Base-by-base conservation (phyloP, 2,113 vertebrate genomes). In the Dasyprocta punctata region DNA sequence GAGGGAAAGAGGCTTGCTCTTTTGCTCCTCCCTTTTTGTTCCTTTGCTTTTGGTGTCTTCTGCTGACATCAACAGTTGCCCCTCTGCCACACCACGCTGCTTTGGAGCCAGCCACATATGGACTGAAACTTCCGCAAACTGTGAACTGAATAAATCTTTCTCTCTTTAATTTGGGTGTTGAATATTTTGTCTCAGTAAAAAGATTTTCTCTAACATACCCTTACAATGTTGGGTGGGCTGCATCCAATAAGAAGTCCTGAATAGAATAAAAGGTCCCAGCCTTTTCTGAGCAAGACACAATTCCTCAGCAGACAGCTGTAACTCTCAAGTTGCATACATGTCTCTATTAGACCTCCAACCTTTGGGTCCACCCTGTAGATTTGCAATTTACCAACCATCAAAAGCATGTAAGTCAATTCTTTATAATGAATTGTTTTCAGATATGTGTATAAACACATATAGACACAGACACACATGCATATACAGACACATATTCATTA, bases 331-430 rank as follows among this genome's bases (percentile, higher is more conserved):
- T 38, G n/a, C 4, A 33, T 14, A 2, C 63, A 5, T 49, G 4
- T 1, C 20, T 10, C 1, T 73, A 0, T 3, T n/a, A 10, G 10
- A 0, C 36, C 81, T 61, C 33, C 4, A n/a, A 17, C 3, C 30
- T 94, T 85, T 22, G 26, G 12, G 6, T 4, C 0, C 7, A 81
- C 17, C 5, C 38, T 88, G 11, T 24, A 88, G 17, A 60, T 47
- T 71, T 41, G 4, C 5, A 3, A 38, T 7, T 71, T 54, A 6
- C 1, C 19, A 85, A 19, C 12, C 24, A 87, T 54, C 65, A 86
- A 44, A 78, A 94, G 3, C 13, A 52, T 11, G 5, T 63, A 73
- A 63, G 6, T 7, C 17, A 92, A 47, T 71, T 65, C 24, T 7
- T n/a, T 65, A 28, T 26, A 78, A 63, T 33, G 65, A 89, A 80